These are phyloP conservation scores for Melikaiella ostensackeni DNA, from an alignment of 2,888 invertebrate species.

Conservation along the genomic window DNA sequence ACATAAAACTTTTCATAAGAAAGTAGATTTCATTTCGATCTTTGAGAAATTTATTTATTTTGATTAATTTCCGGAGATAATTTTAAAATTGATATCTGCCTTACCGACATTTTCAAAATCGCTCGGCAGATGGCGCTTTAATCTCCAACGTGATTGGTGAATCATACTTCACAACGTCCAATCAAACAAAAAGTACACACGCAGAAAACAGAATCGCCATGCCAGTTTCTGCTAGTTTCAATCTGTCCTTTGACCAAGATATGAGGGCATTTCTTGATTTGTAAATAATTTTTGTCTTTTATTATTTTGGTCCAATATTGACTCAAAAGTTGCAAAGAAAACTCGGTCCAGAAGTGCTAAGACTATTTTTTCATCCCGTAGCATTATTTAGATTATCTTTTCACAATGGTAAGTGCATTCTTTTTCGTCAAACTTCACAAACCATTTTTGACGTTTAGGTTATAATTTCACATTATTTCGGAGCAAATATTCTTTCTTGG, in stretches of 20 bases:
- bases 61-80: no score
- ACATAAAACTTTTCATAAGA: no score
- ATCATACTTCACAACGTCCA: no score
- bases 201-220: no score
- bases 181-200: no score
- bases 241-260: conserved; percentile 3
- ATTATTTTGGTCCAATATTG: neutral
- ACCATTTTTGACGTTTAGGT: conserved; percentile 14
- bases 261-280: neutral
- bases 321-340: neutral
- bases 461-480: neutral
- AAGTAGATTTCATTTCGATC: no score
- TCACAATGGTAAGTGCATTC: conserved; percentile 27
- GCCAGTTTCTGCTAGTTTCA: no score
- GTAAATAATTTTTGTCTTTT: conserved; percentile 3
- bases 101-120: no score
- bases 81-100: no score
- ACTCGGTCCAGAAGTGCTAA: neutral
- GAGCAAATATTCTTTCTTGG: neutral
- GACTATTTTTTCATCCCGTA: neutral
- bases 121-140: no score
- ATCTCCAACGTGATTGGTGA: no score
- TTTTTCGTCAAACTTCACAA: neutral
- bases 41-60: no score
- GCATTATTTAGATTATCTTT: neutral